Evolutionary conservation across 1,140 invertebrate species (phyloP), one percentile per base, ranked within the genome.

Genomic region (Papilio glaucus): DNA sequence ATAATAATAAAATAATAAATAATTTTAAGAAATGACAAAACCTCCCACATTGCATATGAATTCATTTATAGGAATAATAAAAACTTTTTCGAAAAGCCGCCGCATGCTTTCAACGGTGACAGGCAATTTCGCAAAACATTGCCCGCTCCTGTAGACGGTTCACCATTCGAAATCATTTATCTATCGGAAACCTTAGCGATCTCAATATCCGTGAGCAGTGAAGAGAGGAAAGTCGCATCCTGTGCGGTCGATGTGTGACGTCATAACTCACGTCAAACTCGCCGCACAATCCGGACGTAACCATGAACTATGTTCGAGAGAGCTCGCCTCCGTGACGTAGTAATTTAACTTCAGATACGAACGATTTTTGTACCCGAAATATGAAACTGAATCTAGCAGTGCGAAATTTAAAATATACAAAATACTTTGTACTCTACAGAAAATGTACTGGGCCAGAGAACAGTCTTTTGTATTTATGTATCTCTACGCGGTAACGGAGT

Each of bases 201-300:
- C 71, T 68, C 71, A 72, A 76, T 70, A 61, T 65, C 71, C 57
- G 72, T 72, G 57, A 69, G 67, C 71, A 75, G 71, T 72, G 73
- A 75, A 67, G 65, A 70, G 74, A 72, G 57, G 74, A 68, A 76
- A 72, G 74, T 76, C 71, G 70, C 71, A 75, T 75, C 74, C 74
- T 69, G 41, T 60, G 38, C 67, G 41, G 42, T 76, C 71, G 71
- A 29, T 61, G 45, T 61, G 29, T 76, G 71, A 76, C 57, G 73
- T 75, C 73, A 76, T 76, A 76, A 76, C 72, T 76, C 71, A 76
- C 57, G 65, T 49, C 57, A 57, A 70, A 38, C 65, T 72, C 74
- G 71, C 72, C 71, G 39, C 71, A 49, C 71, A 62, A 49, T 53
- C 57, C 53, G 39, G 38, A 45, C 63, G 24, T 65, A 69, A 69